A percentile compares a stretch with the other conserved stretches of the same genome.
phyloP scores from a whole-genome alignment of 2,797 vertebrate species.

The Aplochiton taeniatus region DNA sequence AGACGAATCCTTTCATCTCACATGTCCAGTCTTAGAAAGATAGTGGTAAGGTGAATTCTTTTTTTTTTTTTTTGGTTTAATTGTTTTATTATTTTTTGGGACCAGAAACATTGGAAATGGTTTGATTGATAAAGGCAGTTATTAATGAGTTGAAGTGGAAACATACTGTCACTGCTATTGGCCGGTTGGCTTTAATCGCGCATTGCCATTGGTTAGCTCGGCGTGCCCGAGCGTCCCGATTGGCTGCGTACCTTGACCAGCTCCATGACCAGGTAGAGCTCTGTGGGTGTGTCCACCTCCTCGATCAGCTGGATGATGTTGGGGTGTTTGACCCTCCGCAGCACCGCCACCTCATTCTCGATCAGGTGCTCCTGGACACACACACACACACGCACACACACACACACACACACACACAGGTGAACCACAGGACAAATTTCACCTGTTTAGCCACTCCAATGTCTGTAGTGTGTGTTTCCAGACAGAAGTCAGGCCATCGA shows the following conservation, averaged over 20 bases:
- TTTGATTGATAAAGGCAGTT: not conserved
- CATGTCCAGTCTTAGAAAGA: no score
- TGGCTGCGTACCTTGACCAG: slow-evolving; percentile 83
- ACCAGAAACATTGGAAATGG: no score
- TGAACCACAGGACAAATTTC: not conserved
- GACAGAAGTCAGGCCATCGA: slow-evolving; percentile 34
- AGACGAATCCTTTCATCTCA: no score
- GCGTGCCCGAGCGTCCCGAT: no score
- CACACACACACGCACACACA: not conserved
- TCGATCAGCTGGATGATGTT: slow-evolving; percentile 98
- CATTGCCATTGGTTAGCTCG: no score
- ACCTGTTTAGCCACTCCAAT: not conserved
- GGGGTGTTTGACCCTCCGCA: slow-evolving; percentile 93
- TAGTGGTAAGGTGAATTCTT: no score
- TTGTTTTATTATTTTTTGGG: no score
- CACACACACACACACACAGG: not conserved
- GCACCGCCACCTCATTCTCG: slow-evolving; percentile 93
- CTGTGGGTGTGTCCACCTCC: slow-evolving; percentile 89
- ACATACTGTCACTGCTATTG: no score
- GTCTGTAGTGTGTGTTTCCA: slow-evolving; percentile 11
- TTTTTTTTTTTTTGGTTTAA: no score
- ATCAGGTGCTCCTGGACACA: slow-evolving; percentile 91
- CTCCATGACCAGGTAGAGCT: slow-evolving; percentile 97
- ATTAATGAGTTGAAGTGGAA: not conserved
- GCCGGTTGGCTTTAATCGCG: no score